Base-by-base conservation (phyloP, 1,140 invertebrate genomes). In the Caenorhabditis brenneri region DNA sequence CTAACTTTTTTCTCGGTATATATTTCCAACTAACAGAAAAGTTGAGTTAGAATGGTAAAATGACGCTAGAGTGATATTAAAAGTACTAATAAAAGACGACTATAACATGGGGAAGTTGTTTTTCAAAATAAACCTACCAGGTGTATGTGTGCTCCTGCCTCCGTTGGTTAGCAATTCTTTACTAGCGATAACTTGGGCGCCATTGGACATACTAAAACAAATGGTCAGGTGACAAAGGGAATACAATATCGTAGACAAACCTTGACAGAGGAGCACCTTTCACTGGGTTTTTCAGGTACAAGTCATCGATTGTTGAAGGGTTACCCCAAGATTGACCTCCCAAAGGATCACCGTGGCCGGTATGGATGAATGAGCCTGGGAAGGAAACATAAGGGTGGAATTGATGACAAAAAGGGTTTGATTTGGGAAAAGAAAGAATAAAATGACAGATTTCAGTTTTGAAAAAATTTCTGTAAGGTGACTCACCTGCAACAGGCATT, bases 281-380 rank as follows among this genome's bases (percentile, higher is more conserved):
- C 12, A 87, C 82, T 0, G 86, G 86, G 60, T 87, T 87, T 48
- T 86, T 87, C 36, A 87, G 79, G 29, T 87, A 87, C 53, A 87
- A 69, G 49, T 84, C 78, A 39, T 87, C 86, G 46, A 87, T 87
- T 4, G 36, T 69, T 1, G 86, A 84, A 46, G 86, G 78, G 10
- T 80, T 55, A 15, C 86, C 86, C 86, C 86, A 87, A 6, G 74
- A 49, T 29, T 81, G 31, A 9, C 86, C 86, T n/a, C 85, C 86
- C 7, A 53, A 7, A 12, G 80, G 39, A 60, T 87, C 86, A 15
- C 82, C 86, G 65, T 87, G 86, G 19, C 86, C 86, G 22, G 86
- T 82, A 39, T 87, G 86, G 27, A 87, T 85, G 79, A 87, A 87
- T 7, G 86, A 87, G 10, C 86, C 86, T 87, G 29, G 5, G 49